Base-by-base conservation (phyloP, 2,888 invertebrate species). In the Eupeodes luniger region DNA sequence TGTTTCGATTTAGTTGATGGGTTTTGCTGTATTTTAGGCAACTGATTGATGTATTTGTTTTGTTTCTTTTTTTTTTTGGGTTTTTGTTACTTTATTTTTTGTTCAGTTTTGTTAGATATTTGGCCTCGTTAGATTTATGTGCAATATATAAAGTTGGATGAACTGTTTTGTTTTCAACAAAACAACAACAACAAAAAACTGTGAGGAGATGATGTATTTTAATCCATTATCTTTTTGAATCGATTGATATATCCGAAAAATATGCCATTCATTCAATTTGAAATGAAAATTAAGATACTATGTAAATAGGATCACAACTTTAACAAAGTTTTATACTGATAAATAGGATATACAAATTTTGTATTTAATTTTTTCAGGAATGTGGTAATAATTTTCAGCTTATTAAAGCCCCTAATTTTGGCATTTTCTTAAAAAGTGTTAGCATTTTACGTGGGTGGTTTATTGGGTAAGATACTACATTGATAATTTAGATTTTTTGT, bases 1-100 rank as follows among this genome's bases (percentile, higher is more conserved):
- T 79, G 78, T 75, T 87, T 44, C 67, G 70, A 78, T 86, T 75
- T 79, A 77, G 77, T 55, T 77, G 85, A 74, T 81, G 77, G 69
- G 64, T 72, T 53, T 64, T 36, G 51, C 44, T 62, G 14, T 70
- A 76, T 53, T 80, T 55, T 61, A 69, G 62, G 47, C 64, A 75
- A n/a, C 59, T 81, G 67, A 64, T 74, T 57, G 59, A 66, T 72
- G 72, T 27, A 14, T 40, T 16, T 36, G 9, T 53, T 53, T 53
- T 53, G 16, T 53, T 16, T 40, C 16, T 55, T 16, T 9, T 36
- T 16, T 36, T 16, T 10, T 69, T 2, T 27, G 27, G 2, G 49
- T 66, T 66, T 49, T 67, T 67, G 27, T 36, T 36, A 11, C 10
- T 61, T 61, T 27, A 11, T 11, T 57, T 57, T 47, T 27, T 64